Conservation (phyloP, 2,113 vertebrate species). For the Sphyrna mokarran region DNA sequence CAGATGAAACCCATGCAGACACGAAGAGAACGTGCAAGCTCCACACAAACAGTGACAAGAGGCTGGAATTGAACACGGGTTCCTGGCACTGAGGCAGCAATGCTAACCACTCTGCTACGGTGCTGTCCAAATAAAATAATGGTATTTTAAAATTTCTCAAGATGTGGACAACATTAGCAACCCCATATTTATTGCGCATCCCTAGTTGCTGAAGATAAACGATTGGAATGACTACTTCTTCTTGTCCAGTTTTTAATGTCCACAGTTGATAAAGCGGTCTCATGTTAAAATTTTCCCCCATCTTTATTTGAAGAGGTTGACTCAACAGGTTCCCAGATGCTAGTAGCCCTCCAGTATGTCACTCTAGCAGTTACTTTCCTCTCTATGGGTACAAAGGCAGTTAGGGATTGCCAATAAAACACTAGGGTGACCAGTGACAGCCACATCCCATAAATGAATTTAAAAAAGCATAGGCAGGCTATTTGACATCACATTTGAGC, state of each 20-base stretch:
- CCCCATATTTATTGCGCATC: not conserved
- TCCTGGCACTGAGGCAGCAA: no score
- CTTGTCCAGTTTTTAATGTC: not conserved
- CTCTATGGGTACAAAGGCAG: not conserved
- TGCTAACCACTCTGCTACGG: no score
- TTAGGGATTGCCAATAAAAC: no score
- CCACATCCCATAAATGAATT: no score
- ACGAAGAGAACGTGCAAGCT: no score
- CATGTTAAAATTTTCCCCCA: not conserved
- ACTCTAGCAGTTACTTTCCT: not conserved
- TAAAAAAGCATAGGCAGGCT: not conserved
- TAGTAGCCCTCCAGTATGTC: not conserved
- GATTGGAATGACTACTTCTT: not conserved
- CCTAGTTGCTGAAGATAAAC: no score
- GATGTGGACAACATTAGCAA: not conserved
- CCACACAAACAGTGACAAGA: no score
- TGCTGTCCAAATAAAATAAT: not conserved
- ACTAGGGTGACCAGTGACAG: no score
- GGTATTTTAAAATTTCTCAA: not conserved
- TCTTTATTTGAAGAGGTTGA: not conserved
- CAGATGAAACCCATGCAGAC: no score
- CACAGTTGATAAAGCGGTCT: not conserved
- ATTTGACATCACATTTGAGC: not conserved
- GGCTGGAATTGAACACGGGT: no score
- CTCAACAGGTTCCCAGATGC: not conserved